Conservation (phyloP, 2,797 vertebrate genomes). For the Sebastes matsubarae region DNA sequence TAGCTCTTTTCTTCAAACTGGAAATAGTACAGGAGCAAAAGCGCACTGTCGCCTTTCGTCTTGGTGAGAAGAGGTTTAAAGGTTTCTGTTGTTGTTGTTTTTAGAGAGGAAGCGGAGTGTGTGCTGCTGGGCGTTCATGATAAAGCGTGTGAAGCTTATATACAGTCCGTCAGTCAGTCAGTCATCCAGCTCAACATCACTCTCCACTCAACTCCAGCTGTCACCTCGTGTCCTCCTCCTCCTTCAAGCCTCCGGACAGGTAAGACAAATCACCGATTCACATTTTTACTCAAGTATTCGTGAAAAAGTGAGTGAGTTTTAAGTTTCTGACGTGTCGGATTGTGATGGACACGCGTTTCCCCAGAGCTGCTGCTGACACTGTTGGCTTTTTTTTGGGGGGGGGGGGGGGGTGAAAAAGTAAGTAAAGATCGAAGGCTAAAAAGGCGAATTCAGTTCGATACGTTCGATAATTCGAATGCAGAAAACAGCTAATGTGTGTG, state of each 20-base stretch:
- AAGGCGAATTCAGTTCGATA: not conserved
- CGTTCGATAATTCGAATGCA: not conserved
- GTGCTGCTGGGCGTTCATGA: conserved; percentile 60
- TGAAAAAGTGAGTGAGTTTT: conserved; percentile 36
- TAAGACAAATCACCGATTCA: conserved; percentile 51
- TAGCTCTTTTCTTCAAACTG: conserved; percentile 57
- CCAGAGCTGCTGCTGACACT: conserved; percentile 31
- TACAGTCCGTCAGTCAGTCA: conserved; percentile 69
- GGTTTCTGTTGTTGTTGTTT: not conserved
- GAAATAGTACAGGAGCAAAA: conserved; percentile 52
- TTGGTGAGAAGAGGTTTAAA: conserved; percentile 1
- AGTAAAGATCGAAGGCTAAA: conserved; percentile 32
- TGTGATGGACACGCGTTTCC: conserved; percentile 33
- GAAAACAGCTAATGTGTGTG: not conserved
- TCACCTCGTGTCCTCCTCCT: conserved; percentile 46
- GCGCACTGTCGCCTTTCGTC: conserved; percentile 33
- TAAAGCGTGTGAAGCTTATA: conserved; percentile 55
- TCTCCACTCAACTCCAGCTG: conserved; percentile 66
- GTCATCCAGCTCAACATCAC: conserved; percentile 66
- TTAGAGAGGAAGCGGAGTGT: conserved; percentile 18
- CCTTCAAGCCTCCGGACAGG: conserved; percentile 43
- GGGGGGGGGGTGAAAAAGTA: conserved; percentile 23
- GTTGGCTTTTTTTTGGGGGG: not conserved
- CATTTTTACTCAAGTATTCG: conserved; percentile 20
- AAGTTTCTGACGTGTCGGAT: conserved; percentile 49